These are phyloP conservation scores for Euura lappo DNA, from an alignment of 1,140 invertebrate species.

Conservation along the genomic window DNA sequence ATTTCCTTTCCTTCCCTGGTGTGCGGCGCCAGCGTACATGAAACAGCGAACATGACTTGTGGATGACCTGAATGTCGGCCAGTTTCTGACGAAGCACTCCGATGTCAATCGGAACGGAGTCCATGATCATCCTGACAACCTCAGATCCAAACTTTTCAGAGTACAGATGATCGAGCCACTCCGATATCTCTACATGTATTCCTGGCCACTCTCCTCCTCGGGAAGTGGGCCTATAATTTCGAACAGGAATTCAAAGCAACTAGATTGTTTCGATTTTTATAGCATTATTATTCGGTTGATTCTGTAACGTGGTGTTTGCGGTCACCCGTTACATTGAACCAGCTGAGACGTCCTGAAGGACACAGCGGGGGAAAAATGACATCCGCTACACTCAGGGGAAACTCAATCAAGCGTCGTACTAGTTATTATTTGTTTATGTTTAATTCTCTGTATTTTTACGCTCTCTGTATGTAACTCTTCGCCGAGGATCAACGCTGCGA, in stretches of 20 bases:
- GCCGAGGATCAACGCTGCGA: no score
- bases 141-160: constrained; percentile 86
- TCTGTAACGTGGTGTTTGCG: no score
- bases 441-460: no score
- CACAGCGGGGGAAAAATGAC: no score
- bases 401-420: no score
- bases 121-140: constrained; percentile 89
- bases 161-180: constrained; percentile 79
- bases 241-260: constrained; percentile 27
- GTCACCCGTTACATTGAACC: no score
- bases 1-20: constrained; percentile 76
- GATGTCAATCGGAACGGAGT: constrained; percentile 82
- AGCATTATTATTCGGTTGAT: constrained; percentile 23
- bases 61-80: constrained; percentile 92
- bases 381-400: no score
- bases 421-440: no score
- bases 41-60: constrained; percentile 84
- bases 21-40: constrained; percentile 91
- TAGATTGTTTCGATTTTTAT: constrained; percentile 17
- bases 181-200: constrained; percentile 97
- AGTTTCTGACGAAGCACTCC: constrained; percentile 80
- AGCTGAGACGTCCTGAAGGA: no score
- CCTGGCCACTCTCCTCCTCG: constrained; percentile 88
- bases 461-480: no score
- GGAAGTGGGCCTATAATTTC: constrained; percentile 76